These are phyloP conservation scores for Procambarus virginalis DNA, from an alignment of 1,140 invertebrate species.

Conservation along the genomic window DNA sequence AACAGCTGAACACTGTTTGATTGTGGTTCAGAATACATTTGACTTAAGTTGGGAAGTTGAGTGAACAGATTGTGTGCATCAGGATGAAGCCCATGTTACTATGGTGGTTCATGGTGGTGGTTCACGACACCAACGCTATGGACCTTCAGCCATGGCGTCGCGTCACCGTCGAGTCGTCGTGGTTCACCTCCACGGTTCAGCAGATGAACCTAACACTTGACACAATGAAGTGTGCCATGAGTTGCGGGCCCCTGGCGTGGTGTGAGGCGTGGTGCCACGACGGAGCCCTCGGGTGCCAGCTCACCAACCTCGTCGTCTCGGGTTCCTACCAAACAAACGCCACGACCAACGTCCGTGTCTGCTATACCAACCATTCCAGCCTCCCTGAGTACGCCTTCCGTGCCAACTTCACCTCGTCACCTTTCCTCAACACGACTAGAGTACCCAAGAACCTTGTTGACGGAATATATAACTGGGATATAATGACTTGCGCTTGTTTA, in stretches of 20 bases:
- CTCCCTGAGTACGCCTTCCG: background rate
- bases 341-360: background rate
- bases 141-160: background rate
- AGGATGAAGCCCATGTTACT: no score
- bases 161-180: constrained; percentile 1
- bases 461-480: no score
- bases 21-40: no score
- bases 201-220: background rate
- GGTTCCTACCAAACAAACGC: background rate
- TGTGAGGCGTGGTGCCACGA: constrained; percentile 4
- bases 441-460: background rate
- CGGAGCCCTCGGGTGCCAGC: background rate
- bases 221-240: background rate
- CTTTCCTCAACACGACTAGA: background rate
- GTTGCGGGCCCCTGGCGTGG: background rate
- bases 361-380: background rate
- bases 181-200: background rate
- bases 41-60: no score
- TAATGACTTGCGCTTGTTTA: no score
- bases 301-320: background rate
- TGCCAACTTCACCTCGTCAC: background rate
- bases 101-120: no score
- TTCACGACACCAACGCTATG: no score
- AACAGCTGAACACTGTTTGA: no score
- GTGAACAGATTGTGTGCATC: no score